Base-by-base conservation (phyloP, 2,113 vertebrate species). In the Entelurus aequoreus region DNA sequence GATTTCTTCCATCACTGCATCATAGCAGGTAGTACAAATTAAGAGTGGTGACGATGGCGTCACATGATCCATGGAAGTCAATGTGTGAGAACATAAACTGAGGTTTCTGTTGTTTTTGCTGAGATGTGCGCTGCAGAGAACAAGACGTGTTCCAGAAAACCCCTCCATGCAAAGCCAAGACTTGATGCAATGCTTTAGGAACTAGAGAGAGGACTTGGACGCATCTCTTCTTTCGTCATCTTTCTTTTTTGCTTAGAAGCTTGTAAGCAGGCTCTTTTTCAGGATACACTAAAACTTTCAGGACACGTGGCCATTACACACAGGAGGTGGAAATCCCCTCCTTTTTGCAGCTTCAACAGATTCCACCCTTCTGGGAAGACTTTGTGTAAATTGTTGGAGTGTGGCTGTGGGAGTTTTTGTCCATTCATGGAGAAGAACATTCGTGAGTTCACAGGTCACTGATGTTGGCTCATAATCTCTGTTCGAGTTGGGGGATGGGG, bases 121-220 rank as follows among this genome's bases (percentile, higher is more conserved):
- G 38, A 63, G 47, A 42, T 19, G 28, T 40, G 13, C 54, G 48
- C 48, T 64, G 71, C 57, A 76, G 72, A 73, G 53, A 74, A 65
- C 57, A 64, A 71, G 66, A 55, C 44, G 58, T 19, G 55, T 50
- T 72, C 63, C 44, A 78, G 84, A 82, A 88, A 87, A 77, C 78
- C 83, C 80, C 80, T 56, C 48, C 42, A 0, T 40, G 44, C 61
- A 57, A 48, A 81, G 84, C 83, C 86, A 87, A 85, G 74, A 54
- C 64, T 76, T 80, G 76, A 85, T 74, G 76, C 74, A 80, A 82
- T 81, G 75, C 75, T 75, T 79, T 77, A 56, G 65, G 71, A 71
- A 42, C 53, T 57, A 67, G 54, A 73, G 54, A 37, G 14, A 38
- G 35, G 54, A 55, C 15, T 55, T 55, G 36, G 36, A 38, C n/a